These are phyloP conservation scores for Apogon hyalosoma DNA, from an alignment of 2,797 vertebrate genomes.

Conservation along the genomic window DNA sequence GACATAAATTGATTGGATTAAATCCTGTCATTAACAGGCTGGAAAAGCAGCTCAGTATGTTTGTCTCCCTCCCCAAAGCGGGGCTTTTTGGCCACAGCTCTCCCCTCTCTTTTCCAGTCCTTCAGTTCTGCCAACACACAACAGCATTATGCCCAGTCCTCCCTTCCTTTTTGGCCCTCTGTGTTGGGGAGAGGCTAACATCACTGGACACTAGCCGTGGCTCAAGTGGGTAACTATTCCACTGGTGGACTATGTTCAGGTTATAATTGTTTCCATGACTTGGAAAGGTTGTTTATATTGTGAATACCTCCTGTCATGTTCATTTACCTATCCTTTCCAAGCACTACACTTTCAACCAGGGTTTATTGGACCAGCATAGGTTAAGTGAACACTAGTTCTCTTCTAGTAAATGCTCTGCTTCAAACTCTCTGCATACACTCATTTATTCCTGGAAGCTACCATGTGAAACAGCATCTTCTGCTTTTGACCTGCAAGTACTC, in stretches of 20 bases:
- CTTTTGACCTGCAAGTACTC: slow-evolving; percentile 17
- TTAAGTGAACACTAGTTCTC: slow-evolving; percentile 55
- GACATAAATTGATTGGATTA: slow-evolving; percentile 86
- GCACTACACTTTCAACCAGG: slow-evolving; percentile 56
- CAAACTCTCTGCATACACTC: slow-evolving; percentile 28
- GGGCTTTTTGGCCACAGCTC: slow-evolving; percentile 75
- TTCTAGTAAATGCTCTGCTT: slow-evolving; percentile 54
- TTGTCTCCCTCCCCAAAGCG: slow-evolving; percentile 79
- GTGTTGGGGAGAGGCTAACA: slow-evolving; percentile 69
- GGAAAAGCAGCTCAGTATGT: slow-evolving; percentile 85
- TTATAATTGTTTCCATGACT: slow-evolving; percentile 66
- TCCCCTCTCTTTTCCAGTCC: slow-evolving; percentile 77
- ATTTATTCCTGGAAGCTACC: slow-evolving; percentile 61
- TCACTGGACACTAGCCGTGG: slow-evolving; percentile 71
- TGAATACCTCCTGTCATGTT: slow-evolving; percentile 60
- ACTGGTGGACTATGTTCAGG: slow-evolving; percentile 54
- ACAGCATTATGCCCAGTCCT: slow-evolving; percentile 77
- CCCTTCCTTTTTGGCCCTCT: slow-evolving; percentile 67
- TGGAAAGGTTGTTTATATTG: slow-evolving; percentile 52
- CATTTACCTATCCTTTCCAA: slow-evolving; percentile 52
- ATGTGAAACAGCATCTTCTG: slow-evolving; percentile 28
- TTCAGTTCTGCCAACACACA: slow-evolving; percentile 76
- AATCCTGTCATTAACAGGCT: slow-evolving; percentile 86
- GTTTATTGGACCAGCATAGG: slow-evolving; percentile 51
- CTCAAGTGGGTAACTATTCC: slow-evolving; percentile 72